phyloP scores from a whole-genome alignment of 2,113 vertebrate genomes.

The Gadus macrocephalus region DNA sequence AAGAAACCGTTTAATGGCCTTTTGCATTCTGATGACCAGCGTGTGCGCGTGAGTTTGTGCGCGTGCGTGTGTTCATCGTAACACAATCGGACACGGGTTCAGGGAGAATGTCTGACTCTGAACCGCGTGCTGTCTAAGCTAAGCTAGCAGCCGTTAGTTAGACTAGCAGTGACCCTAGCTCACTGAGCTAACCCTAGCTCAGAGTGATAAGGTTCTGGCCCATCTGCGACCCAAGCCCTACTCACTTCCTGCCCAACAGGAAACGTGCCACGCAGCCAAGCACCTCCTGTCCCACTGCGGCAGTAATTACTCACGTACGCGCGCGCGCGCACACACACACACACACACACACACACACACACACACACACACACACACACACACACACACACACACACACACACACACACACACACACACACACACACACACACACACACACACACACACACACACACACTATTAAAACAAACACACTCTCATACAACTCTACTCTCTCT shows the following conservation, averaged over 20 bases:
- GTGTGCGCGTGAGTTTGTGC: too few relatives aligned
- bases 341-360: not conserved
- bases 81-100: too few relatives aligned
- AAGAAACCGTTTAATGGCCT: not conserved
- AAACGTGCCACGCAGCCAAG: slow-evolving; percentile 19
- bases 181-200: too few relatives aligned
- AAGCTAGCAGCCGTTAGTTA: too few relatives aligned
- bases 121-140: too few relatives aligned
- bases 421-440: not conserved
- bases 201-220: not conserved
- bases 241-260: slow-evolving; percentile 44
- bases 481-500: too few relatives aligned
- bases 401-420: not conserved
- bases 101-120: too few relatives aligned
- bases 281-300: slow-evolving; percentile 6
- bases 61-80: too few relatives aligned
- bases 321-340: not conserved
- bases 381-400: not conserved
- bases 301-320: not conserved
- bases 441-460: not conserved
- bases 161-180: not conserved
- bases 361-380: not conserved
- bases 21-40: not conserved
- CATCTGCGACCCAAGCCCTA: not conserved
- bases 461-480: not conserved